phyloP scores from a whole-genome alignment of 2,797 vertebrate species.

The Pachyuromys duprasi region DNA sequence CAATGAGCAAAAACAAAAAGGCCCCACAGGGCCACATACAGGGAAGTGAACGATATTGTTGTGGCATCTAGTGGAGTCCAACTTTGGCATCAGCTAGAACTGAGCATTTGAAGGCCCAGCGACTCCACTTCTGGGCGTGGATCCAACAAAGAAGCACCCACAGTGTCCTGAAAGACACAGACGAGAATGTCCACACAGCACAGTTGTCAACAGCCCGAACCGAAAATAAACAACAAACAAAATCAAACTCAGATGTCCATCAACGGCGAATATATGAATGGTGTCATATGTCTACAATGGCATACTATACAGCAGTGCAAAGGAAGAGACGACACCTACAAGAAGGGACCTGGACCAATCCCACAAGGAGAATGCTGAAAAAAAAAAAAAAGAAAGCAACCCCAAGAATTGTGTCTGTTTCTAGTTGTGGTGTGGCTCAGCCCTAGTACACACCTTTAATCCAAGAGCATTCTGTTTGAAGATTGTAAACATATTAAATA shows the following conservation, averaged over 20 bases:
- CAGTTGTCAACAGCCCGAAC: background rate
- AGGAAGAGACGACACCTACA: background rate
- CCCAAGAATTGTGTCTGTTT: no score
- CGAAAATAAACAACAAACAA: background rate
- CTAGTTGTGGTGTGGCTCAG: no score
- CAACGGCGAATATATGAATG: background rate
- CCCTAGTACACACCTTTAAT: no score
- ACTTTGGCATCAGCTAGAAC: background rate
- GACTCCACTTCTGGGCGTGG: background rate
- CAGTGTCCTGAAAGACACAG: background rate
- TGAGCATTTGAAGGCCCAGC: background rate
- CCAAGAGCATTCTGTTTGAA: no score
- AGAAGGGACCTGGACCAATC: background rate
- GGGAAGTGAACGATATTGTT: background rate
- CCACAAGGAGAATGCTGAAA: background rate
- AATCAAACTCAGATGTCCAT: background rate
- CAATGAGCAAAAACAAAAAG: background rate
- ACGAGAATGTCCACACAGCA: background rate
- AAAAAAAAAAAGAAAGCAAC: background rate
- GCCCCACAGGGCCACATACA: no score
- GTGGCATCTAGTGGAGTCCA: background rate
- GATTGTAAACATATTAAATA: no score
- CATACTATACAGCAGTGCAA: background rate
- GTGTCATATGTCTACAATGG: no score
- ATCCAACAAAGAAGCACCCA: slow-evolving; percentile 12